Evolutionary conservation across 2,113 vertebrate species (phyloP), one percentile per base, ranked within the genome.

Genomic region (Boulengeromyrus knoepffleri): DNA sequence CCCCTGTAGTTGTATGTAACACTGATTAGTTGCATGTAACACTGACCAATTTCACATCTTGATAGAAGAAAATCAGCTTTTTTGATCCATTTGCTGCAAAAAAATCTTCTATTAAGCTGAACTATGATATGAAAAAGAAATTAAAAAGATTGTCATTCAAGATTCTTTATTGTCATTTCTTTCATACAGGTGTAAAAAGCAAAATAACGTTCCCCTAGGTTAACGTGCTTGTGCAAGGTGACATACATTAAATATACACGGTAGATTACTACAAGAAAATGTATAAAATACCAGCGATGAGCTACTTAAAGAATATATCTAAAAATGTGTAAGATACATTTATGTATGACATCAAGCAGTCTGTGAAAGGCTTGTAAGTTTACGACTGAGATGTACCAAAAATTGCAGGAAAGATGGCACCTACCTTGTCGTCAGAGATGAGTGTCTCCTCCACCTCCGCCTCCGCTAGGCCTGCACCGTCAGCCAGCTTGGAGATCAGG

Each of bases 51-150:
- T 89, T 92, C 21, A 92, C n/a, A 45, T 92, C 93, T 94, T 97
- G 96, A 91, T 95, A 96, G 95, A 97, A 97, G 94, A 97, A 97
- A 42, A 97, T 92, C 80, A 97, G 92, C 90, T 95, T 96, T 92
- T 95, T 97, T 86, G 95, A 95, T 92, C 97, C 96, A 52, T 91
- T 93, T 13, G 93, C 86, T 53, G 94, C 93, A 92, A 97, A 97
- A 93, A 97, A 97, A 36, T 96, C 95, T 12, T 96, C 93, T 53
- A 96, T 94, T 88, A 96, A 92, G 31, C 88, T 89, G 93, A 97
- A 97, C 96, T 97, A 88, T 91, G 85, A 92, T 88, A 8, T 84
- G 89, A 87, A 92, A 62, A 89, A 47, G 62, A 27, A 5, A 88
- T 46, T 0, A 17, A 39, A 77, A 74, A 77, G 24, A 31, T 17